phyloP scores from a whole-genome alignment of 2,113 vertebrate species.

The Pipa parva region DNA sequence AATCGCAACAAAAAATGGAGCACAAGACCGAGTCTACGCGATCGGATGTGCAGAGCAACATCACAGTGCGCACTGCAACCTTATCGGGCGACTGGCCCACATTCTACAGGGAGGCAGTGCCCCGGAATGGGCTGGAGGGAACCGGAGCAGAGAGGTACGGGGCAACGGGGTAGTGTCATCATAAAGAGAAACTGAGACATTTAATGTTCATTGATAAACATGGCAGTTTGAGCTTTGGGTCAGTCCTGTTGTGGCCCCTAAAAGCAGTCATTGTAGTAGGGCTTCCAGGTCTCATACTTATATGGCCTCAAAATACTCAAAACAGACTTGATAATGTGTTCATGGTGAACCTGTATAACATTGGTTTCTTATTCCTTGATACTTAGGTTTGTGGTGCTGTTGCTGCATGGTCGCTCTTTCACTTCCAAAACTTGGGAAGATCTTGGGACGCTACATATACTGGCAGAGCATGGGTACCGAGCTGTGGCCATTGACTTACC shows the following conservation, averaged over 20 bases:
- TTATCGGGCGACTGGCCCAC: slow-evolving; percentile 68
- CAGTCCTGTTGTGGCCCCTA: not conserved
- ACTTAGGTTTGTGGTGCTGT: slow-evolving; percentile 75
- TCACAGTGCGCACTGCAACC: slow-evolving; percentile 58
- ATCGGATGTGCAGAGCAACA: slow-evolving; percentile 49
- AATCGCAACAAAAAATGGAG: slow-evolving; percentile 52
- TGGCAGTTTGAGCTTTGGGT: too few species aligned
- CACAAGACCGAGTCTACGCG: slow-evolving; percentile 53
- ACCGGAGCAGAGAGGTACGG: slow-evolving; percentile 69
- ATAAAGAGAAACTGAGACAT: too few species aligned
- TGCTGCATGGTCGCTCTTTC: slow-evolving; percentile 91
- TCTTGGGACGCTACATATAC: slow-evolving; percentile 80
- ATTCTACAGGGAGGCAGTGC: slow-evolving; percentile 82
- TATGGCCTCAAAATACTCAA: not conserved
- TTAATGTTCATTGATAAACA: too few species aligned
- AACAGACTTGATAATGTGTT: too few species aligned
- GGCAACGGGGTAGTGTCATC: too few species aligned
- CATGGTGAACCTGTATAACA: too few species aligned
- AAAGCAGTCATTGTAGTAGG: not conserved
- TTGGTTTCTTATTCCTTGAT: not conserved
- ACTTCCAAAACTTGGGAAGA: slow-evolving; percentile 88
- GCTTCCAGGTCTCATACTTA: not conserved
- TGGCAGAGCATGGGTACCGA: slow-evolving; percentile 78
- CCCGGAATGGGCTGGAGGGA: slow-evolving; percentile 54
- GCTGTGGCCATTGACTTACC: slow-evolving; percentile 87